Evolutionary conservation across 2,113 vertebrate genomes (phyloP).

Genomic region (Dryoscopus gambensis): DNA sequence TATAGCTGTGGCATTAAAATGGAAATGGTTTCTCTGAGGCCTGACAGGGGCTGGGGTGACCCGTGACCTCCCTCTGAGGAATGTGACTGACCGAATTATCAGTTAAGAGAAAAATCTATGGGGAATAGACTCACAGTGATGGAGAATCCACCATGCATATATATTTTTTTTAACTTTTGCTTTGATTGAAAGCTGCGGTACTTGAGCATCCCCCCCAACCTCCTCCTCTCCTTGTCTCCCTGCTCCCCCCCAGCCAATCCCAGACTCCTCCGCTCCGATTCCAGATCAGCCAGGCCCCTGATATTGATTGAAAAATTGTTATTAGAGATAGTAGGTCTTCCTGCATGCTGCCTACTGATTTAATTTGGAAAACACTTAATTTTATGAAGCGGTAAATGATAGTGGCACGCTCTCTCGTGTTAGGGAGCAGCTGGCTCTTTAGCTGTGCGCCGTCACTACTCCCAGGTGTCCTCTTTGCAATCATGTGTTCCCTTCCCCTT

Average conservation of each 20-base stretch:
- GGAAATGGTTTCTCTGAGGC: conserved; percentile 92
- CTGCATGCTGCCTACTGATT: conserved; percentile 79
- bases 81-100: conserved; percentile 88
- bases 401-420: conserved; percentile 78
- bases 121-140: conserved; percentile 79
- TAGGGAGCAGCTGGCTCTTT: conserved; percentile 82
- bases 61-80: conserved; percentile 86
- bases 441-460: conserved; percentile 72
- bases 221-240: not conserved
- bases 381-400: conserved; percentile 88
- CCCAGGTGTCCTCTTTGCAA: conserved; percentile 80
- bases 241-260: not conserved
- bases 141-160: conserved; percentile 75
- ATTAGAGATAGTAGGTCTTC: conserved; percentile 80
- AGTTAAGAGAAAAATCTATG: conserved; percentile 85
- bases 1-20: conserved; percentile 98
- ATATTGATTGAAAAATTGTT: conserved; percentile 86
- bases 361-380: conserved; percentile 90
- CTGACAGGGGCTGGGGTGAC: conserved; percentile 84
- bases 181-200: conserved; percentile 70
- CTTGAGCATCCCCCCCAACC: not conserved
- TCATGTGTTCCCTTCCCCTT: conserved; percentile 80
- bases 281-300: conserved; percentile 34
- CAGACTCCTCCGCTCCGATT: not conserved
- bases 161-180: conserved; percentile 70